Conservation (phyloP, 1,140 invertebrate genomes). For the Mylabris phalerata region DNA sequence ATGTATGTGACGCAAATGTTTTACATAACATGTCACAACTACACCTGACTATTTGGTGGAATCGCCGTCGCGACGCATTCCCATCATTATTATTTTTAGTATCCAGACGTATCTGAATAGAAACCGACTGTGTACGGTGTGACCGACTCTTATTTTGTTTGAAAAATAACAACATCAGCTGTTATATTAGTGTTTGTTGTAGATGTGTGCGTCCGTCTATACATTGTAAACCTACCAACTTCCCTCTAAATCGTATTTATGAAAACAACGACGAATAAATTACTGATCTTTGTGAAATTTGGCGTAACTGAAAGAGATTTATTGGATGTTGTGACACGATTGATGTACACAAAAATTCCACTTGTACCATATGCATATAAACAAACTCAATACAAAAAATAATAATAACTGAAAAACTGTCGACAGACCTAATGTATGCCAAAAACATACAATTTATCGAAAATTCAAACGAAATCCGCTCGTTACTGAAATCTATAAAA, state of each 20-base stretch:
- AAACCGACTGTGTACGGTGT: conserved; percentile 1
- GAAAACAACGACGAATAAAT: conserved; percentile 21
- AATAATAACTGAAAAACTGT: no score
- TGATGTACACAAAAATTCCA: not conserved
- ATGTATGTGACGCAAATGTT: conserved; percentile 27
- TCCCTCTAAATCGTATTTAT: not conserved
- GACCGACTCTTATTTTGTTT: conserved; percentile 15
- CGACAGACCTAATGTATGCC: no score
- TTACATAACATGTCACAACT: conserved; percentile 26
- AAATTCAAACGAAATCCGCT: no score
- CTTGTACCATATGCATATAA: no score
- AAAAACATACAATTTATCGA: no score
- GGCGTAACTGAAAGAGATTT: conserved; percentile 17
- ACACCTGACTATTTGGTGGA: conserved; percentile 19
- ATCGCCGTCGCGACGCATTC: conserved; percentile 18
- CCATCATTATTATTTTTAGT: conserved; percentile 19
- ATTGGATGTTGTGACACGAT: conserved; percentile 22
- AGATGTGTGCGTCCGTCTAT: not conserved
- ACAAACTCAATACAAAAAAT: no score
- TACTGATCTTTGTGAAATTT: conserved; percentile 8
- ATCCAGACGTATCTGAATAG: conserved; percentile 21
- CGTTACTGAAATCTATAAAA: no score
- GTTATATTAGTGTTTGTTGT: not conserved
- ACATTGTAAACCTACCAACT: no score
- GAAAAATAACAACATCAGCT: conserved; percentile 28